These are phyloP conservation scores for Sinopyrophorus schimmeli DNA, from an alignment of 2,888 invertebrate genomes.

Conservation along the genomic window DNA sequence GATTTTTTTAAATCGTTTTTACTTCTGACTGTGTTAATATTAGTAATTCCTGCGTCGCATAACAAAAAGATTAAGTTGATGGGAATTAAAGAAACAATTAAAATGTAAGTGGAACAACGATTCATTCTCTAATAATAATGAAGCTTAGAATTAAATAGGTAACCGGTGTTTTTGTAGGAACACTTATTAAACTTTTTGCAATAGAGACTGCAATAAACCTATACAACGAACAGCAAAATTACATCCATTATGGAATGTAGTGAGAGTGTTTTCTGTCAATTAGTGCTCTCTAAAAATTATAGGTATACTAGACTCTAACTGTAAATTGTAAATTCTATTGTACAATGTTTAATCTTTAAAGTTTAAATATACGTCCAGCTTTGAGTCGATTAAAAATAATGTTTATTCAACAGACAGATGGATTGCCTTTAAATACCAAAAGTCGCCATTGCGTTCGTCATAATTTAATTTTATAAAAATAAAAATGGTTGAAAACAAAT, in stretches of 20 bases:
- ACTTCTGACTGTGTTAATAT: no score
- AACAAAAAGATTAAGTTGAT: no score
- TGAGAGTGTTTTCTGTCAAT: conserved; percentile 12
- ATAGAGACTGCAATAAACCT: conserved; percentile 9
- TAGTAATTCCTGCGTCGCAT: no score
- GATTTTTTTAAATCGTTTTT: no score
- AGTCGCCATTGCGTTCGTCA: no score
- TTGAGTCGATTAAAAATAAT: no score
- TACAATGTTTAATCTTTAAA: background rate
- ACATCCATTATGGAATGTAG: conserved; percentile 10
- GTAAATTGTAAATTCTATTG: background rate
- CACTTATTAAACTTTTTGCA: conserved; percentile 10
- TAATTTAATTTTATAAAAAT: no score
- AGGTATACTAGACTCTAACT: background rate
- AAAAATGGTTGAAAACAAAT: no score
- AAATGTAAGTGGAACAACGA: conserved; percentile 3
- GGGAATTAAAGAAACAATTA: no score
- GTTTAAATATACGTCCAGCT: no score
- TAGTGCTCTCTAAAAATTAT: background rate
- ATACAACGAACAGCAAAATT: conserved; percentile 8
- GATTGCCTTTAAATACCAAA: no score
- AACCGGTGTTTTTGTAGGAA: conserved; percentile 3
- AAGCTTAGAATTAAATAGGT: background rate
- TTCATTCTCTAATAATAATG: conserved; percentile 6
- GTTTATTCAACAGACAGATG: no score